Evolutionary conservation across 2,797 vertebrate genomes (phyloP), one percentile per base, ranked within the genome.

Genomic region (Spheniscus humboldti): DNA sequence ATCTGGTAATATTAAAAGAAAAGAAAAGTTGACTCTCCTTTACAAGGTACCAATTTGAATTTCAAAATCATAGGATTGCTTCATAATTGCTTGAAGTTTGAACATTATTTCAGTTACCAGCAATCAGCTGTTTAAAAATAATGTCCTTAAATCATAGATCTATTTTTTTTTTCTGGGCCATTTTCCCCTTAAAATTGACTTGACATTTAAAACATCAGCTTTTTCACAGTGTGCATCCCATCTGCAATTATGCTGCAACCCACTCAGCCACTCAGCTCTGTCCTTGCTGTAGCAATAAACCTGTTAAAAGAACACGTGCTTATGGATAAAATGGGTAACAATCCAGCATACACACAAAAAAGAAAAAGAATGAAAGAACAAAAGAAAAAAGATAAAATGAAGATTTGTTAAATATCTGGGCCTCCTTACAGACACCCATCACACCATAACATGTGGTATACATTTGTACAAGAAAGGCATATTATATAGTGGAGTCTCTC

Each of bases 201-300:
- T 97, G 96, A 97, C 96, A 96, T 97, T 97, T 97, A 94, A 97
- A 97, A 94, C 94, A 95, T 92, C 97, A 92, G 94, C 79, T 97
- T 96, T 97, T 96, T 94, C 95, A 94, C 94, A 93, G 94, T 71
- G 69, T 96, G 92, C 72, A 89, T 95, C 86, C 77, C 60, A 82
- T 92, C 91, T 80, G 87, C 85, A 97, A 95, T 97, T 97, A 96
- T 69, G 47, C 59, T 90, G 84, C 77, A 87, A 67, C 92, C 92
- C 84, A 92, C 90, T 96, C 95, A 95, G 37, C 63, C 75, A 64
- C 69, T 96, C 90, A 94, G 69, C 52, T 92, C 67, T 55, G 63
- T 63, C 94, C 75, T 78, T 63, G 78, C 64, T 60, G 3, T 13
- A 84, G 79, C 86, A 96, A 88, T 88, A 96, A 97, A 88, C 50